phyloP scores from a whole-genome alignment of 2,888 invertebrate genomes.

The Imbricaverruca yamaguchii region DNA sequence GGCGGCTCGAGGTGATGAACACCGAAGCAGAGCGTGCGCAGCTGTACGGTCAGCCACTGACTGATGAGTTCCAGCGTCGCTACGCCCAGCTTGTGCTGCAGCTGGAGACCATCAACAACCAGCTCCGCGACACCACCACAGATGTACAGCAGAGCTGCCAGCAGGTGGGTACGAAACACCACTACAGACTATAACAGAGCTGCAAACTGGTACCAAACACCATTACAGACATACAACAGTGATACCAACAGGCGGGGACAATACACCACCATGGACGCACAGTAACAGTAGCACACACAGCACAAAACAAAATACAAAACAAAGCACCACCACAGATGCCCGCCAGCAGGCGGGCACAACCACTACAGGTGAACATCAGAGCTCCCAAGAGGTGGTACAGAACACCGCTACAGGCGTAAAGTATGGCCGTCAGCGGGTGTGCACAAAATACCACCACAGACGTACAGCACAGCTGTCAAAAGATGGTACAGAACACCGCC shows the following conservation, averaged over 20 bases:
- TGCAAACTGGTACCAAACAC: not conserved
- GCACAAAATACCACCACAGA: too few species aligned
- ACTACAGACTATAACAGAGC: not conserved
- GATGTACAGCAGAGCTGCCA: slow-evolving; percentile 75
- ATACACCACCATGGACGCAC: not conserved
- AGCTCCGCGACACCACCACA: slow-evolving; percentile 74
- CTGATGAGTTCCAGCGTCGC: slow-evolving; percentile 80
- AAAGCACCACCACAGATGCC: too few species aligned
- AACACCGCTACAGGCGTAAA: too few species aligned
- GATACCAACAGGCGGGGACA: not conserved
- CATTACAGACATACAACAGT: not conserved
- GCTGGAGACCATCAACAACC: slow-evolving; percentile 81
- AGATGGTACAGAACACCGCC: slow-evolving; percentile 70
- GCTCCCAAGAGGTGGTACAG: too few species aligned
- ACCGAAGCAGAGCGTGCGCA: slow-evolving; percentile 79
- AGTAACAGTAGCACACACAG: too few species aligned
- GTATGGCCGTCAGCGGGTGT: too few species aligned
- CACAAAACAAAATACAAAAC: too few species aligned
- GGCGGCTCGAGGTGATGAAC: slow-evolving; percentile 75
- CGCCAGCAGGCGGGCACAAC: too few species aligned
- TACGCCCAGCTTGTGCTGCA: slow-evolving; percentile 81
- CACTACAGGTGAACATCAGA: too few species aligned
- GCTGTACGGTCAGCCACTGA: slow-evolving; percentile 67
- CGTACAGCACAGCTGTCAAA: slow-evolving; percentile 45
- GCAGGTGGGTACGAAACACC: slow-evolving; percentile 46